Conservation (phyloP, 2,888 invertebrate species). For the Stenodera caucasica region DNA sequence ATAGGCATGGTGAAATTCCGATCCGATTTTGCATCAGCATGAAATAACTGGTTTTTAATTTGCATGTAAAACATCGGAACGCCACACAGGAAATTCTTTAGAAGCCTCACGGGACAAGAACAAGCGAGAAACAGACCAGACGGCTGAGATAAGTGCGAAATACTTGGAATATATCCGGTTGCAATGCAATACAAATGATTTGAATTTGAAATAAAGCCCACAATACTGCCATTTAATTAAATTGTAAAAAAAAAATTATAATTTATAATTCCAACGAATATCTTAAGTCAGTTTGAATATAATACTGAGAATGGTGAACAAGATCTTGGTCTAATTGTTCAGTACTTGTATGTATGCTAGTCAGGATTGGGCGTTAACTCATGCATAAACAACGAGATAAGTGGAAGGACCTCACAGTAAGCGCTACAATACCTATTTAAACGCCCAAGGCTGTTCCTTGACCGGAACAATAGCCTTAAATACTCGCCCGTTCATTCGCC, state of each 20-base stretch:
- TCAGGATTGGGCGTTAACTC: conserved; percentile 49
- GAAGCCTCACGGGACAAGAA: not conserved
- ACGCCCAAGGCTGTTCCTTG: conserved; percentile 12
- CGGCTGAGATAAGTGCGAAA: conserved; percentile 3
- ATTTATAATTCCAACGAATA: too few relatives aligned
- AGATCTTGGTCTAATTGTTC: conserved; percentile 43
- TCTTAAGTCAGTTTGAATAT: too few relatives aligned
- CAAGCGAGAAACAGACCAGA: not conserved
- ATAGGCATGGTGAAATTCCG: not conserved
- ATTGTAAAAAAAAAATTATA: not conserved
- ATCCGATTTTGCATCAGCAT: not conserved
- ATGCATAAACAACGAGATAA: conserved; percentile 56
- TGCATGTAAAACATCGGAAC: not conserved
- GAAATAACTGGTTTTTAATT: conserved; percentile 6
- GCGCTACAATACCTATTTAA: conserved; percentile 33
- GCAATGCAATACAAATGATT: not conserved
- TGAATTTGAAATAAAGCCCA: not conserved
- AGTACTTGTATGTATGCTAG: conserved; percentile 46
- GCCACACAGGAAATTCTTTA: conserved; percentile 2
- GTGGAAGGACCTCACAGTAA: conserved; percentile 37
- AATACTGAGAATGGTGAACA: too few relatives aligned
- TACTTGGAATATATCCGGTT: not conserved
- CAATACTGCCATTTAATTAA: not conserved
- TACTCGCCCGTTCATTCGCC: not conserved
- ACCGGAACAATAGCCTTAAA: conserved; percentile 9